These are phyloP conservation scores for Steinernema feltiae DNA, from an alignment of 1,140 invertebrate genomes.

Conservation along the genomic window DNA sequence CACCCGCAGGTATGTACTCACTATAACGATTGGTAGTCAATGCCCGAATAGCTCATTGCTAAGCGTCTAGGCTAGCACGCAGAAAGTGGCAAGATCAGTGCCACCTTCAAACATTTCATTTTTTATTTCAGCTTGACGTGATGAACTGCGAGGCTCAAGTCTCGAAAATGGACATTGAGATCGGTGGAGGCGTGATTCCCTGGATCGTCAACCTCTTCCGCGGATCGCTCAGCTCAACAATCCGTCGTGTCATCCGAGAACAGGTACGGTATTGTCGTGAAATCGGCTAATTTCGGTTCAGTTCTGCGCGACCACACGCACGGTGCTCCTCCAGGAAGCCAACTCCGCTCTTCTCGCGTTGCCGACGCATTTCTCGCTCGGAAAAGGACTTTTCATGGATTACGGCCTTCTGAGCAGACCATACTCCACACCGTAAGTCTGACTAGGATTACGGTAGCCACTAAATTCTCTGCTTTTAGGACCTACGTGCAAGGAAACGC, in stretches of 20 bases:
- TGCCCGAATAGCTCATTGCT: no score
- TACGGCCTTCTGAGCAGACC: slow-evolving; percentile 46
- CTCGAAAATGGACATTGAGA: slow-evolving; percentile 36
- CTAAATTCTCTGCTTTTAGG: slow-evolving; percentile 22
- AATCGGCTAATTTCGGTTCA: slow-evolving; percentile 27
- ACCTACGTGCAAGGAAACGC: slow-evolving; percentile 27
- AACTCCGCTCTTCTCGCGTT: slow-evolving; percentile 43
- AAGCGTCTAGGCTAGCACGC: no score
- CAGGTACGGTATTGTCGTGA: slow-evolving; percentile 35
- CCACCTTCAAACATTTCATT: background rate
- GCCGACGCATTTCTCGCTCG: slow-evolving; percentile 41
- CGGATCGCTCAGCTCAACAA: slow-evolving; percentile 26
- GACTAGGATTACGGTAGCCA: background rate
- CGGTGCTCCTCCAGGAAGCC: slow-evolving; percentile 41
- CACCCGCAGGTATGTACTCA: slow-evolving; percentile 40
- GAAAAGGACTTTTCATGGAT: slow-evolving; percentile 43
- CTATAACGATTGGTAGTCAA: no score
- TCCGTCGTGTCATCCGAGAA: slow-evolving; percentile 44
- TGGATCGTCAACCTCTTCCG: slow-evolving; percentile 54
- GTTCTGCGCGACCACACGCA: slow-evolving; percentile 41
- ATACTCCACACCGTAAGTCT: slow-evolving; percentile 32
- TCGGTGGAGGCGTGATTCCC: slow-evolving; percentile 49
- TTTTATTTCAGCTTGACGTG: slow-evolving; percentile 30
- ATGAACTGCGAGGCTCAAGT: slow-evolving; percentile 32
- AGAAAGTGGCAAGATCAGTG: background rate